Evolutionary conservation across 2,797 vertebrate genomes (phyloP).

Genomic region (Buphagus erythrorhynchus): DNA sequence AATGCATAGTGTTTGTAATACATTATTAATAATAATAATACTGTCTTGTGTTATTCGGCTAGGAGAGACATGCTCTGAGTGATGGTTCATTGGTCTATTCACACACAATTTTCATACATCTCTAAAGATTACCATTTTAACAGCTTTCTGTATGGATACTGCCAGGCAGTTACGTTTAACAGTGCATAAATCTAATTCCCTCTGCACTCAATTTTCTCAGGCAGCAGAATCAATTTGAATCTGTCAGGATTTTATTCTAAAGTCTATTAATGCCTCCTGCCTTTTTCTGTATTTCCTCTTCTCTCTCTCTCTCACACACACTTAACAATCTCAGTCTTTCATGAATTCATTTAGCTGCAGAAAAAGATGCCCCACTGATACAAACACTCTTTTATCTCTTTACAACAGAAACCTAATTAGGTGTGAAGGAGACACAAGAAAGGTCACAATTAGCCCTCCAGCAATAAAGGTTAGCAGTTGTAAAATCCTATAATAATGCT

Average conservation of each 20-base stretch:
- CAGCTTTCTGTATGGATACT: slow-evolving; percentile 65
- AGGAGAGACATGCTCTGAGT: slow-evolving; percentile 22
- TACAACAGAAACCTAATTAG: slow-evolving; percentile 70
- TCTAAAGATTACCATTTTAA: slow-evolving; percentile 75
- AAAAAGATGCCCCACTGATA: slow-evolving; percentile 56
- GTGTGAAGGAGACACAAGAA: slow-evolving; percentile 67
- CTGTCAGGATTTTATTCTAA: slow-evolving; percentile 74
- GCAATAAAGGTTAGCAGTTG: slow-evolving; percentile 68
- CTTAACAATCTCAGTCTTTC: slow-evolving; percentile 19
- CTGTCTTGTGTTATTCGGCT: background rate
- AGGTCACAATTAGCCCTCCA: slow-evolving; percentile 61
- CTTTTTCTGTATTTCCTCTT: background rate
- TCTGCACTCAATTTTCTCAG: slow-evolving; percentile 71
- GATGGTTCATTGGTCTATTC: slow-evolving; percentile 60
- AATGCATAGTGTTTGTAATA: slow-evolving; percentile 40
- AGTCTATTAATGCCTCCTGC: slow-evolving; percentile 68
- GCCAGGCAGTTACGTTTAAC: slow-evolving; percentile 72
- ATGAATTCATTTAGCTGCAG: slow-evolving; percentile 48
- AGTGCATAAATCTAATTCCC: slow-evolving; percentile 75
- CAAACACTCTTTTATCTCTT: slow-evolving; percentile 71
- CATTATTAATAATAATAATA: slow-evolving; percentile 42
- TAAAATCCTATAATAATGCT: slow-evolving; percentile 58
- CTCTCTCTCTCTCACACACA: background rate
- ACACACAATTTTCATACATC: slow-evolving; percentile 67
- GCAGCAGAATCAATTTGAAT: slow-evolving; percentile 76